A percentile compares a stretch with the other conserved stretches of the same genome.
phyloP scores from a whole-genome alignment of 1,140 invertebrate species.

The Mamestra configurata region DNA sequence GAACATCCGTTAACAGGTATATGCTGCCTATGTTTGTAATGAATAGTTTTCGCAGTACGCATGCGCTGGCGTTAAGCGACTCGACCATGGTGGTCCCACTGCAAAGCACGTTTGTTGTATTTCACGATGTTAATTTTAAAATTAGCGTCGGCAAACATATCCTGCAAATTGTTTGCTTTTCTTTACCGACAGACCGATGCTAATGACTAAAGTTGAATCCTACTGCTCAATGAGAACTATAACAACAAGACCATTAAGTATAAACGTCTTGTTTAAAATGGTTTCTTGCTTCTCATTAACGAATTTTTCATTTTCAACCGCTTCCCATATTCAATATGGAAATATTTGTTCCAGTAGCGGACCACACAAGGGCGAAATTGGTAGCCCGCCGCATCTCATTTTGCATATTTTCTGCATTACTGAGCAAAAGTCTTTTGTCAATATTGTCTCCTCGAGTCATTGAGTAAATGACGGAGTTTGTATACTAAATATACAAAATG shows the following conservation, averaged over 20 bases:
- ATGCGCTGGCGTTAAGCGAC: constrained; percentile 65
- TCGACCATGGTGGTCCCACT: constrained; percentile 78
- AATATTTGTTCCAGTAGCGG: constrained; percentile 61
- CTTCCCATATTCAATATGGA: constrained; percentile 54
- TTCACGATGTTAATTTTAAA: constrained; percentile 84
- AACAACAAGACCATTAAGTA: not conserved
- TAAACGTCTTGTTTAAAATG: constrained; percentile 22
- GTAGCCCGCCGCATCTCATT: constrained; percentile 66
- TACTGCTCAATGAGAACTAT: not conserved
- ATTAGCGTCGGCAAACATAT: constrained; percentile 81
- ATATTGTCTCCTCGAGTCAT: constrained; percentile 76
- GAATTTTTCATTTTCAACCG: constrained; percentile 45
- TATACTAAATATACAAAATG: constrained; percentile 72
- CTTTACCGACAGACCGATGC: constrained; percentile 64
- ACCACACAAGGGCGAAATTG: constrained; percentile 76
- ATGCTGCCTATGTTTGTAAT: constrained; percentile 46
- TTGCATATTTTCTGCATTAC: constrained; percentile 83
- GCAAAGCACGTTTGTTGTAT: constrained; percentile 80
- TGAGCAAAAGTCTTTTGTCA: constrained; percentile 78
- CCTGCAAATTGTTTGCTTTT: constrained; percentile 70
- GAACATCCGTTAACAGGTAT: constrained; percentile 45
- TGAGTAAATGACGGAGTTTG: constrained; percentile 69
- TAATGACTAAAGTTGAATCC: constrained; percentile 54
- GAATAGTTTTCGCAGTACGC: constrained; percentile 62
- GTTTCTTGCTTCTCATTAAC: constrained; percentile 42